phyloP scores from a whole-genome alignment of 2,797 vertebrate genomes.

The Oryzias sinensis region DNA sequence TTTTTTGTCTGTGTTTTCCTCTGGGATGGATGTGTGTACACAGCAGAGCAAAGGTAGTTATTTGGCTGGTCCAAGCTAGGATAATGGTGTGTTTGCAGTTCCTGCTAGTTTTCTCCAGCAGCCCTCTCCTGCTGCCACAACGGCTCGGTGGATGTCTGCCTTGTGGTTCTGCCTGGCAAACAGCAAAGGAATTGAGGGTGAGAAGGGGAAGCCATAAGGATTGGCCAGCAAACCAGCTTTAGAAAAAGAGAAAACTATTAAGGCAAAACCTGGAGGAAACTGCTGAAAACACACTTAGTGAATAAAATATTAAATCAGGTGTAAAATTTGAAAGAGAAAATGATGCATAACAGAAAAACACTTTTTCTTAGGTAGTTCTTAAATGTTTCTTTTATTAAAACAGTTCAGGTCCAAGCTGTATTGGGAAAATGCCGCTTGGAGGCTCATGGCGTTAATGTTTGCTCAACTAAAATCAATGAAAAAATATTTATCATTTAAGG shows the following conservation, averaged over 20 bases:
- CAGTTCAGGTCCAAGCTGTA: too few species aligned
- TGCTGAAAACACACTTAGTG: too few species aligned
- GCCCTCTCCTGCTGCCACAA: constrained; percentile 35
- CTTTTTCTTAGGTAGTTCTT: too few species aligned
- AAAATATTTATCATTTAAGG: too few species aligned
- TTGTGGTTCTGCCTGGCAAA: constrained; percentile 36
- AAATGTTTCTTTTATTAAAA: too few species aligned
- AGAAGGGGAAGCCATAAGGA: constrained; percentile 5
- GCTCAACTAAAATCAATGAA: too few species aligned
- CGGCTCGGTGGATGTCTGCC: constrained; percentile 41
- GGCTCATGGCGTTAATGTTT: too few species aligned
- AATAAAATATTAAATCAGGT: too few species aligned
- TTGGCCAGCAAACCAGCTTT: not conserved
- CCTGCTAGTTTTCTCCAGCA: constrained; percentile 43
- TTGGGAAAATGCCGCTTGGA: too few species aligned
- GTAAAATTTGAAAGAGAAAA: too few species aligned
- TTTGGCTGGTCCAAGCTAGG: constrained; percentile 43
- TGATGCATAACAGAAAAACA: too few species aligned
- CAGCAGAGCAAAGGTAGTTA: constrained; percentile 45
- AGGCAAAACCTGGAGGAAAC: not conserved
- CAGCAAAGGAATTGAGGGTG: constrained; percentile 28
- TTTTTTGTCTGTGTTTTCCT: constrained; percentile 14
- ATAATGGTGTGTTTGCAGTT: constrained; percentile 61
- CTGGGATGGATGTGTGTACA: constrained; percentile 26
- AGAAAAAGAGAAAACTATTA: not conserved